A percentile compares a stretch with the other conserved stretches of the same genome.
Evolutionary conservation across 37 sponge, comb jelly and placozoan genomes (phyloP).

Genomic region (Axinella damicornis): DNA sequence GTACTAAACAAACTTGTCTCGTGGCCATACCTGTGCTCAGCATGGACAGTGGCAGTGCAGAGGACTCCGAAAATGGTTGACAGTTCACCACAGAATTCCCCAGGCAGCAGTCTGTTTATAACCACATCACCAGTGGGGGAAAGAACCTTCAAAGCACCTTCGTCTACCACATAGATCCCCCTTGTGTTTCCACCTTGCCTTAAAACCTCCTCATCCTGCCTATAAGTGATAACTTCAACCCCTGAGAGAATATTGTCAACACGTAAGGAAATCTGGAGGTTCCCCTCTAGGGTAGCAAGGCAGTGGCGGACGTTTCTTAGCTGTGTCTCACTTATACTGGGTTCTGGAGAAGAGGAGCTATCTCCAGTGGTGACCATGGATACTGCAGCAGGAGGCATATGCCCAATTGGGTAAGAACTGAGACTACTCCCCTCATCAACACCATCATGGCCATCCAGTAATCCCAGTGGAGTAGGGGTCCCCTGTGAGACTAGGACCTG

Average conservation of each 20-base stretch:
- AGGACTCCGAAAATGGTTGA: constrained; percentile 31
- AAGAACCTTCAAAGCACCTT: constrained; percentile 29
- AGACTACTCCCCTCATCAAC: no score
- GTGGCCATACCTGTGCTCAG: background rate
- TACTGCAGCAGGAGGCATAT: no score
- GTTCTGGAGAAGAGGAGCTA: no score
- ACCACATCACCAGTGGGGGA: constrained; percentile 13
- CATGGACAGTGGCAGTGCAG: constrained; percentile 16
- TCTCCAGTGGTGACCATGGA: no score
- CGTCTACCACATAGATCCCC: constrained; percentile 51
- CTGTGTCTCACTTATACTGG: constrained; percentile 13
- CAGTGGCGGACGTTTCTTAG: constrained; percentile 17
- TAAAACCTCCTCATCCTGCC: constrained; percentile 1
- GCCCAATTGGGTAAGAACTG: no score
- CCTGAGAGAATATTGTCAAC: background rate
- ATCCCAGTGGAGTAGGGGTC: no score
- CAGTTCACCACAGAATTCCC: constrained; percentile 67
- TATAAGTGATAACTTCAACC: background rate
- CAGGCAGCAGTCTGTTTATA: constrained; percentile 15
- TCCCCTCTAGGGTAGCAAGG: background rate
- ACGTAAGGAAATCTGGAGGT: background rate
- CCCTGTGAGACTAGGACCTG: no score
- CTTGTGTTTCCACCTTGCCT: background rate
- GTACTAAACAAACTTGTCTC: background rate
- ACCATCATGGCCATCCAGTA: no score